These are phyloP conservation scores for Dreissena polymorpha DNA, from an alignment of 1,140 invertebrate genomes.

Conservation along the genomic window DNA sequence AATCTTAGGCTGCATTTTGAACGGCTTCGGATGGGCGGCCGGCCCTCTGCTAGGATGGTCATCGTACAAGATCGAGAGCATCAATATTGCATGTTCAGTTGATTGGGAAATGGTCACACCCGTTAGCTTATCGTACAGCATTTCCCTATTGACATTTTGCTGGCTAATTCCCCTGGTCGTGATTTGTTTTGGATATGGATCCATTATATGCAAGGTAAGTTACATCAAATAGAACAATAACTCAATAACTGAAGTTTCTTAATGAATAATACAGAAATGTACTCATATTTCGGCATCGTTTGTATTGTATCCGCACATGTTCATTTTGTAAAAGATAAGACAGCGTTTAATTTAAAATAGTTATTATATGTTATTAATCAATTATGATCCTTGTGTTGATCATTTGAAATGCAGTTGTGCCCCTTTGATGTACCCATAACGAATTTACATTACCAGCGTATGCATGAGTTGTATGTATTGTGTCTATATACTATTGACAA, in stretches of 20 bases:
- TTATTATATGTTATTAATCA: not conserved
- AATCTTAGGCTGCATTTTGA: not conserved
- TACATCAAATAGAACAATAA: not conserved
- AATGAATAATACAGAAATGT: not conserved
- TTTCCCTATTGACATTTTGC: conserved; percentile 1
- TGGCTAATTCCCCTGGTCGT: conserved; percentile 29
- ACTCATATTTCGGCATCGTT: not conserved
- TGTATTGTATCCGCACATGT: not conserved
- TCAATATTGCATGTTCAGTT: conserved; percentile 33
- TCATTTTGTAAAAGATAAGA: not conserved
- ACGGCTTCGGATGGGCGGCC: conserved; percentile 15
- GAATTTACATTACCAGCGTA: too few species aligned
- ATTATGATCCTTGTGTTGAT: not conserved
- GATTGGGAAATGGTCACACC: conserved; percentile 13
- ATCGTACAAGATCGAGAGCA: conserved; percentile 16
- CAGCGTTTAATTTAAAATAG: not conserved
- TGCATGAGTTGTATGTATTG: too few species aligned
- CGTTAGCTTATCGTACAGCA: conserved; percentile 1
- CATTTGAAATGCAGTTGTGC: not conserved
- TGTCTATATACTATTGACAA: too few species aligned
- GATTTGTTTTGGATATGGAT: conserved; percentile 19
- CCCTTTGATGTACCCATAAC: too few species aligned
- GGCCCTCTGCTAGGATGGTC: conserved; percentile 41
- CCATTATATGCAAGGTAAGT: conserved; percentile 22
- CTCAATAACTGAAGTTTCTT: not conserved